Evolutionary conservation across 2,888 invertebrate genomes (phyloP).

Genomic region (Erebia epiphron): DNA sequence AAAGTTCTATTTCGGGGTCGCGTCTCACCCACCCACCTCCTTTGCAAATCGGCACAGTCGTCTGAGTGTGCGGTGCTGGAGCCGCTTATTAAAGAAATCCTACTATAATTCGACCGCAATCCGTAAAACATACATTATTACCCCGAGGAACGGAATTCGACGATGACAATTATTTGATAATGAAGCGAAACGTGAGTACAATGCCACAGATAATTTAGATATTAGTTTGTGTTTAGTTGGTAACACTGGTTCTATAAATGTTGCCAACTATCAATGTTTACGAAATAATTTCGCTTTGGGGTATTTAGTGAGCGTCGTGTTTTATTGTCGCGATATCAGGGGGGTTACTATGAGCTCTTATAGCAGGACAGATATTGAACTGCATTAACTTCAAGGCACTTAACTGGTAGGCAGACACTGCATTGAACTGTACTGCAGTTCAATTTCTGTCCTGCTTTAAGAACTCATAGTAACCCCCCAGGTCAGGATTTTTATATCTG

Average conservation of each 20-base stretch:
- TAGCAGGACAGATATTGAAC: no score
- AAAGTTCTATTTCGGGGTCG: constrained; percentile 79
- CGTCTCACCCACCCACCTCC: constrained; percentile 59
- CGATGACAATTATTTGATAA: constrained; percentile 55
- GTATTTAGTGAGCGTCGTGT: constrained; percentile 16
- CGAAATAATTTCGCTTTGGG: constrained; percentile 18
- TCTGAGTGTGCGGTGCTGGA: constrained; percentile 63
- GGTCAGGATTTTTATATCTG: constrained; percentile 8
- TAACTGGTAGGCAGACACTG: no score
- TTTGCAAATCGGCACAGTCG: constrained; percentile 63
- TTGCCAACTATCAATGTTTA: constrained; percentile 50
- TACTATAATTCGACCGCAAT: constrained; percentile 38
- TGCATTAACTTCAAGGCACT: no score
- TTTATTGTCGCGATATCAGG: constrained; percentile 21
- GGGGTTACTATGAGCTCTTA: no score
- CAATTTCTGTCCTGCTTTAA: no score
- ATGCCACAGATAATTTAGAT: neutral
- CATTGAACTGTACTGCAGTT: no score
- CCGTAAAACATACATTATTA: constrained; percentile 16
- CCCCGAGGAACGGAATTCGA: constrained; percentile 28
- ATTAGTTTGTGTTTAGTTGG: constrained; percentile 26
- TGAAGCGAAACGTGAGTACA: constrained; percentile 80
- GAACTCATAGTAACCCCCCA: no score
- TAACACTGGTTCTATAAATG: constrained; percentile 42
- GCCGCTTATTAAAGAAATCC: constrained; percentile 53